Conservation (phyloP, 2,797 vertebrate species). For the Carcharodon carcharias region DNA sequence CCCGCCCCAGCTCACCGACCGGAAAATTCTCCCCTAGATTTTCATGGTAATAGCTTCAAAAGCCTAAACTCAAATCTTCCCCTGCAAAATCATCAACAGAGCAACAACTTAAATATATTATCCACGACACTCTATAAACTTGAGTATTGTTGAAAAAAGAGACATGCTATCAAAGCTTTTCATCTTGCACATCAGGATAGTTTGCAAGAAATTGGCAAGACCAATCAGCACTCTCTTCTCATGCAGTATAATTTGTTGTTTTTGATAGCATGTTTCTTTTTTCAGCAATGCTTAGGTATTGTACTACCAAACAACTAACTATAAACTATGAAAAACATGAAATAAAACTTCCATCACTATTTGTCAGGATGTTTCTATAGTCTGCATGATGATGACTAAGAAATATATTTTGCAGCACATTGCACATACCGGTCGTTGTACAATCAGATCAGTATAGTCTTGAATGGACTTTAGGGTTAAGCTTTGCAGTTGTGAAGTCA, state of each 20-base stretch:
- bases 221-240: no score
- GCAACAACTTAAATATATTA: not conserved
- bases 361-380: not conserved
- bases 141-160: no score
- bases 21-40: not conserved
- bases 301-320: no score
- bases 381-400: not conserved
- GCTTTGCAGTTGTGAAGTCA: slow-evolving; percentile 73
- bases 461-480: slow-evolving; percentile 66
- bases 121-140: not conserved
- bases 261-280: no score
- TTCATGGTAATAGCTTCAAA: not conserved
- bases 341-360: not conserved
- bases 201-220: no score
- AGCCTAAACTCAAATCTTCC: not conserved
- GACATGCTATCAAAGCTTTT: no score
- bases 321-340: not conserved
- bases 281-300: no score
- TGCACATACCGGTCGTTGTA: slow-evolving; percentile 59
- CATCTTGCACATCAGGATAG: no score
- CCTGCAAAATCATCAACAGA: not conserved
- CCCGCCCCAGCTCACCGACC: no score
- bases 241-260: no score
- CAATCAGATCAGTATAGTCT: slow-evolving; percentile 73
- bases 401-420: not conserved